A percentile compares a stretch with the other conserved stretches of the same genome.
Evolutionary conservation across 1,140 invertebrate genomes (phyloP).

Genomic region (Trichonephila clavata): DNA sequence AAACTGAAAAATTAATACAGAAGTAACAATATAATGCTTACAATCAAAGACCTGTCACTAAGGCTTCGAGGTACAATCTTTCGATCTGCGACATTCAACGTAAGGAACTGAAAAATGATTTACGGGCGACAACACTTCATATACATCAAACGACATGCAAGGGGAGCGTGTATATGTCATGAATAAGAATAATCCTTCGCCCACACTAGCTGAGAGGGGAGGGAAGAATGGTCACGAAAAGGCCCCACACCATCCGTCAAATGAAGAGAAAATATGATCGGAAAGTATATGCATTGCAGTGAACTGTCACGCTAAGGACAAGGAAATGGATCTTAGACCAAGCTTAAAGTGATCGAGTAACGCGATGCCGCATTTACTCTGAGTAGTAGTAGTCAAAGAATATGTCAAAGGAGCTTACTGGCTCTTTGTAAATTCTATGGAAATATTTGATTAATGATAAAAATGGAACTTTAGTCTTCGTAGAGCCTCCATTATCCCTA

Average conservation of each 20-base stretch:
- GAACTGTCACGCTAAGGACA: slow-evolving; percentile 27
- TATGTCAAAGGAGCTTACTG: background rate
- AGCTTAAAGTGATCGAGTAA: background rate
- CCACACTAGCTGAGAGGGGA: background rate
- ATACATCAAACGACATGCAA: background rate
- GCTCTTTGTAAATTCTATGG: too few species aligned
- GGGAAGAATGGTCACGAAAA: background rate
- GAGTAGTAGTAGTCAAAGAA: background rate
- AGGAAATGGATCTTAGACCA: background rate
- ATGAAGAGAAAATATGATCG: background rate
- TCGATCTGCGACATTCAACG: background rate
- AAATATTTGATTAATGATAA: too few species aligned
- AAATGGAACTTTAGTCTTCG: too few species aligned
- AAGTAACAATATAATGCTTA: too few species aligned
- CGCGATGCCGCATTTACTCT: background rate
- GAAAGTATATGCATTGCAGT: background rate
- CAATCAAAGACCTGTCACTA: too few species aligned
- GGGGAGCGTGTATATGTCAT: background rate
- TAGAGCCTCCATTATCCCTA: too few species aligned
- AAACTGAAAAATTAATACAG: too few species aligned
- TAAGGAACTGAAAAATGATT: background rate
- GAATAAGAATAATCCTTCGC: background rate
- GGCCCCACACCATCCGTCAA: background rate
- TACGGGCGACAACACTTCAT: background rate
- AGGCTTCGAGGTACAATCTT: too few species aligned